These are phyloP conservation scores for Haliclystus octoradiatus DNA, from an alignment of 30 jellyfish, hydroid and myxozoan species.

Conservation along the genomic window DNA sequence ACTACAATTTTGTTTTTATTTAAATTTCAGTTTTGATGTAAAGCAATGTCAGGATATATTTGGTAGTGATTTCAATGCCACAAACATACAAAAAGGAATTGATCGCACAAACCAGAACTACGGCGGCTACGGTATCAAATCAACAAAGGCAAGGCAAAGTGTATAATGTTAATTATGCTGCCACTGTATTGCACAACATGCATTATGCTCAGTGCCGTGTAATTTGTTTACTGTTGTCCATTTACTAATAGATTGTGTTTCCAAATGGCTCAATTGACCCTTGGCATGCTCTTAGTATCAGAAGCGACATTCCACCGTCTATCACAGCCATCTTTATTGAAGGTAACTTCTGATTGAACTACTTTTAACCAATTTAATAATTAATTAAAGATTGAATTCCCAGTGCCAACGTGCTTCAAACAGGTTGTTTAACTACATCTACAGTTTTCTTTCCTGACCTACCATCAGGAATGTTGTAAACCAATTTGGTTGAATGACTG, in stretches of 20 bases:
- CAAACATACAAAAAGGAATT: slow-evolving; percentile 46
- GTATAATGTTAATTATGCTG: not conserved
- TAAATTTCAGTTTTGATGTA: slow-evolving; percentile 57
- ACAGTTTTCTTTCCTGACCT: too few species aligned
- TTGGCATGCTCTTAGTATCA: slow-evolving; percentile 94
- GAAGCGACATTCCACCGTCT: slow-evolving; percentile 28
- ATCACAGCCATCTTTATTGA: slow-evolving; percentile 55
- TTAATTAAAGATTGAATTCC: too few species aligned
- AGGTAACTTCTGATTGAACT: slow-evolving; percentile 13
- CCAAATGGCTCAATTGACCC: slow-evolving; percentile 96
- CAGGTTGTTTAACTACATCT: too few species aligned
- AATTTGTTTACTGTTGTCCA: not conserved
- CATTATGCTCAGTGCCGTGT: not conserved
- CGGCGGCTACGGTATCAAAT: slow-evolving; percentile 61
- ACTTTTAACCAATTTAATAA: too few species aligned
- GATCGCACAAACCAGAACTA: slow-evolving; percentile 70
- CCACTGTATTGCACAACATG: not conserved
- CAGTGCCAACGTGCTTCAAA: too few species aligned
- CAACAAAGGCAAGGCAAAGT: slow-evolving; percentile 29
- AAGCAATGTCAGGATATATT: slow-evolving; percentile 92
- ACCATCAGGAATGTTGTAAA: not conserved
- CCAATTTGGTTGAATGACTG: not conserved
- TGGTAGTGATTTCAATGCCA: slow-evolving; percentile 63
- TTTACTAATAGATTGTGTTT: slow-evolving; percentile 64
- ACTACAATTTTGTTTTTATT: not conserved